A percentile compares a stretch with the other conserved stretches of the same genome.
Evolutionary conservation across 2,888 invertebrate genomes (phyloP).

Genomic region (Drosophila formosana): DNA sequence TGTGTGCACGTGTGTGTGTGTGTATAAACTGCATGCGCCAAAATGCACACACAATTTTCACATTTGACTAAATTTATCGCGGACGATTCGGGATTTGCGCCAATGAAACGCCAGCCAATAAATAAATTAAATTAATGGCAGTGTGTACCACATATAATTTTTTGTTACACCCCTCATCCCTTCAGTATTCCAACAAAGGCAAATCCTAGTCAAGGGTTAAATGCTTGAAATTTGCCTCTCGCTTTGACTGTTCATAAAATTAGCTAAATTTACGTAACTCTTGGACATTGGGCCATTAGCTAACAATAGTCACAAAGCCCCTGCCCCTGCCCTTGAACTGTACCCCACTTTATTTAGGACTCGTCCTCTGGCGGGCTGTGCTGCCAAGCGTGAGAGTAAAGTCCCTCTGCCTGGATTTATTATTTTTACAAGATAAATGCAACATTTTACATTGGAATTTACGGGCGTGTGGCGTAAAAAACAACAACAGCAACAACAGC

Average conservation of each 20-base stretch:
- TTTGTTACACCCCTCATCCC: constrained; percentile 20
- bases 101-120: constrained; percentile 85
- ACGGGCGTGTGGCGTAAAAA: constrained; percentile 68
- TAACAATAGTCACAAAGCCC: constrained; percentile 48
- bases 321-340: neutral
- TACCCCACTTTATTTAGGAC: constrained; percentile 5
- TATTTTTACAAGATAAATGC: constrained; percentile 82
- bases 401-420: constrained; percentile 75
- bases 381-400: constrained; percentile 75
- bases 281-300: constrained; percentile 58
- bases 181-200: neutral
- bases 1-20: constrained; percentile 17
- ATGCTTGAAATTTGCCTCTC: constrained; percentile 34
- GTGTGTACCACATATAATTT: constrained; percentile 51
- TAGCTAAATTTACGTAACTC: constrained; percentile 68
- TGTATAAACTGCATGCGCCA: constrained; percentile 66
- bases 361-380: constrained; percentile 27
- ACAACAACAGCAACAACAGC: constrained; percentile 38
- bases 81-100: constrained; percentile 78
- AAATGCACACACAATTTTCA: constrained; percentile 83
- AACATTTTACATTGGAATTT: constrained; percentile 80
- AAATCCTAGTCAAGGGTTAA: constrained; percentile 49
- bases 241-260: constrained; percentile 69
- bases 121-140: constrained; percentile 85
- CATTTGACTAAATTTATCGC: constrained; percentile 83